Percentiles rank a stretch among this genome's conserved stretches.
phyloP scores from a whole-genome alignment of 2,113 vertebrate species.

The Protomyctophum bolini region DNA sequence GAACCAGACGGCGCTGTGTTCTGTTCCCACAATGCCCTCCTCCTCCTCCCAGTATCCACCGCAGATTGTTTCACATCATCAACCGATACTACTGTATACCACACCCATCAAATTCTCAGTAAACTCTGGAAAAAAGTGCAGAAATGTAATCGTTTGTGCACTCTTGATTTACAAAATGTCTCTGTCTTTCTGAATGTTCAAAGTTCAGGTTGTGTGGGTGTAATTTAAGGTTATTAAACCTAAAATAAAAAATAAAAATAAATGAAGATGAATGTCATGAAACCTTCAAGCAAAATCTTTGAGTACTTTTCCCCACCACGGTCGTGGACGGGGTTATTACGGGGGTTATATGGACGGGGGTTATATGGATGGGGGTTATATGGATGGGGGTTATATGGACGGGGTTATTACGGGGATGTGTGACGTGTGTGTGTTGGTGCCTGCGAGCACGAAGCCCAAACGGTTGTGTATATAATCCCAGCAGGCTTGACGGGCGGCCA shows the following conservation, averaged over 20 bases:
- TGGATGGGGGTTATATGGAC: too few relatives aligned
- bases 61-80: not conserved
- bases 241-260: too few relatives aligned
- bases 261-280: too few relatives aligned
- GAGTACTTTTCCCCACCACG: too few relatives aligned
- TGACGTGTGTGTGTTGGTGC: constrained; percentile 24
- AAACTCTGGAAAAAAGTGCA: too few relatives aligned
- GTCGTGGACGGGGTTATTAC: not conserved
- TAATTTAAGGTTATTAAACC: too few relatives aligned
- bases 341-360: not conserved
- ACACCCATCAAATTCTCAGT: too few relatives aligned
- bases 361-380: too few relatives aligned
- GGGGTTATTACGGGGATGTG: not conserved
- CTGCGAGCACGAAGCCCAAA: constrained; percentile 17
- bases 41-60: not conserved
- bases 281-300: too few relatives aligned
- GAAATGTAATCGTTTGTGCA: too few relatives aligned
- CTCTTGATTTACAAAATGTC: not conserved
- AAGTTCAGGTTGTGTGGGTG: too few relatives aligned
- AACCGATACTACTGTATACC: not conserved
- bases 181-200: not conserved
- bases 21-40: constrained; percentile 11
- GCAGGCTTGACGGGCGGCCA: constrained; percentile 13
- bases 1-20: not conserved
- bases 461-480: constrained; percentile 43